Conservation (phyloP, 2,888 invertebrate species). For the Leistus spinibarbis region DNA sequence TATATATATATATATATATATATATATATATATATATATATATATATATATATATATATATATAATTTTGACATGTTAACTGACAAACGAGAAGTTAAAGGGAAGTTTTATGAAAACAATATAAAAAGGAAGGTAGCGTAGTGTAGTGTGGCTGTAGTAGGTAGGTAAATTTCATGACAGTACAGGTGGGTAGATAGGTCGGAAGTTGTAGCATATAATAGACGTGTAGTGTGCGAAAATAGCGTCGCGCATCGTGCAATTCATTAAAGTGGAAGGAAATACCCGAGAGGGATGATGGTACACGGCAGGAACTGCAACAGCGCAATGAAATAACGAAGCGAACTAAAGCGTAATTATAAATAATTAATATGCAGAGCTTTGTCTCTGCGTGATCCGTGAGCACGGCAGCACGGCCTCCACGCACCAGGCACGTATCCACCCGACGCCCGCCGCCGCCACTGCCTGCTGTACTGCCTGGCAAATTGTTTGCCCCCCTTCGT, state of each 20-base stretch:
- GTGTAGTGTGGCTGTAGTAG: background rate
- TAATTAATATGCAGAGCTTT: constrained; percentile 38
- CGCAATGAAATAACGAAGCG: constrained; percentile 35
- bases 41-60: too few relatives aligned
- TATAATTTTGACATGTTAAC: too few relatives aligned
- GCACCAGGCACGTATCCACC: constrained; percentile 10
- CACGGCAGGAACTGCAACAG: background rate
- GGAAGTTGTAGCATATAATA: constrained; percentile 9
- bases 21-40: too few relatives aligned
- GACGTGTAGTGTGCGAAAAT: constrained; percentile 16
- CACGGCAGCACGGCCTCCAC: background rate
- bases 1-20: too few relatives aligned
- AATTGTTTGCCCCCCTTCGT: constrained; percentile 28
- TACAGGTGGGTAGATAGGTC: background rate
- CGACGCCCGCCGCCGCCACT: background rate
- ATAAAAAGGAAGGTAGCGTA: background rate
- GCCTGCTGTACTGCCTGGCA: background rate
- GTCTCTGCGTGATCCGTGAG: constrained; percentile 32
- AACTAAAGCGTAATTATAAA: constrained; percentile 39
- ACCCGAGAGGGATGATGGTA: constrained; percentile 12
- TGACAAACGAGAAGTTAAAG: background rate
- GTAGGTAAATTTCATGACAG: background rate
- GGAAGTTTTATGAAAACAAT: background rate
- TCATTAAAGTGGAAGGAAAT: constrained; percentile 34
- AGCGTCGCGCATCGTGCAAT: constrained; percentile 26